phyloP scores from a whole-genome alignment of 1,140 invertebrate species.

The Penaeus japonicus region DNA sequence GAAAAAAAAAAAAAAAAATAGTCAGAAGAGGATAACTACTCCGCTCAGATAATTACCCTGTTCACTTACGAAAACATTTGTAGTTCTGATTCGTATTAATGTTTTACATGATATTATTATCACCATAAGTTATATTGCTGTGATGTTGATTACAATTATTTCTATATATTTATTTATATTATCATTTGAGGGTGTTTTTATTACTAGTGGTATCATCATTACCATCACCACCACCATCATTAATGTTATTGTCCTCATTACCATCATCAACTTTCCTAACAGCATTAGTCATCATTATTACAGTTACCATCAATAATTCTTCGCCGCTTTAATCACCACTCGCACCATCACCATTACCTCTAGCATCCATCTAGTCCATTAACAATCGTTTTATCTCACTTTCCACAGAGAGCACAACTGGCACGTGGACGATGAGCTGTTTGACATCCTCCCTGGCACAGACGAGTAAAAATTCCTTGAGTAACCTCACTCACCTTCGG shows the following conservation, averaged over 20 bases:
- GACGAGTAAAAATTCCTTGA: too few relatives aligned
- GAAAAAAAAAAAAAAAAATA: too few relatives aligned
- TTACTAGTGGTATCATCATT: not conserved
- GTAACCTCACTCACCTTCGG: too few relatives aligned
- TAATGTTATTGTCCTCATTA: not conserved
- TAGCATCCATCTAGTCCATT: not conserved
- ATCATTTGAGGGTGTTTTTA: not conserved
- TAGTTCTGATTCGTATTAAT: not conserved
- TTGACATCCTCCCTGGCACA: slow-evolving; percentile 6
- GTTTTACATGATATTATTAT: not conserved
- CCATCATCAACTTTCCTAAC: not conserved
- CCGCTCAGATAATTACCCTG: too few relatives aligned
- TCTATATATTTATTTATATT: not conserved
- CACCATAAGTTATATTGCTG: too few relatives aligned
- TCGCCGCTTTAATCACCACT: too few relatives aligned
- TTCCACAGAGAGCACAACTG: slow-evolving; percentile 6
- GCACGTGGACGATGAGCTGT: slow-evolving; percentile 30
- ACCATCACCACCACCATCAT: not conserved
- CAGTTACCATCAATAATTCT: not conserved
- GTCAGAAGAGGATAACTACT: too few relatives aligned
- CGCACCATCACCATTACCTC: not conserved
- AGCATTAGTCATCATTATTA: not conserved
- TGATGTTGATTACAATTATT: too few relatives aligned
- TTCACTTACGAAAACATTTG: too few relatives aligned
- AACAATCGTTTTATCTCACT: too few relatives aligned